Evolutionary conservation across 1,140 invertebrate genomes (phyloP), one percentile per base, ranked within the genome.

Genomic region (Asbolus verrucosus): DNA sequence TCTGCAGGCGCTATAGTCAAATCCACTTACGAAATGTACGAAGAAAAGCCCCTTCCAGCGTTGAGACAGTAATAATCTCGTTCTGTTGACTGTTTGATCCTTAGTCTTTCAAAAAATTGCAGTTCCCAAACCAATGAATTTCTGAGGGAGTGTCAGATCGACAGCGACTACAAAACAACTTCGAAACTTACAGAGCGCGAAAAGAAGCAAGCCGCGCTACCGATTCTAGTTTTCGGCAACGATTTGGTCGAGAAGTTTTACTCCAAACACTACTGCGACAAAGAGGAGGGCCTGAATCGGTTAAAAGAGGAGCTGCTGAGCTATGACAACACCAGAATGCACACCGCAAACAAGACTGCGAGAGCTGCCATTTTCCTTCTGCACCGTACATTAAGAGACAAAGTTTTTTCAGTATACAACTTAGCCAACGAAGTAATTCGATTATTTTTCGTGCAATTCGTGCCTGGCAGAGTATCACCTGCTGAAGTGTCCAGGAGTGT

Each of bases 211-310:
- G 94, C 95, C 6, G 92, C 93, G 0, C 80, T 95, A 31, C 93
- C 94, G 1, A 95, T 97, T 74, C 84, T 94, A 24, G 92, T 97
- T 6, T 97, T 97, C 82, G 95, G 95, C 65, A 90, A 91, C 80
- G 89, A 92, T 41, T 81, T 97, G 83, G 95, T 96, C 1, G 93
- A 96, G 79, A 95, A 95, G 81, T 94, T 96, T 80, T 97, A 95
- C 80, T 95, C 94, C 0, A 95, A 96, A 79, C 94, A 94, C 75
- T 97, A 93, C 82, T 88, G 93, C 9, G 94, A 96, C 78, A 94
- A 96, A 77, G 95, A 97, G 78, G 94, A 97, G 75, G 94, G 94
- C 0, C 77, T 98, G 11, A 85, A 91, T 69, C 84, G 89, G 9
- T 82, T 97, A 2, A 89, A 92, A 36, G 89, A 91, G 60, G 90